Evolutionary conservation across 2,797 vertebrate species (phyloP).

Genomic region (Sternarchorhynchus goeldii): DNA sequence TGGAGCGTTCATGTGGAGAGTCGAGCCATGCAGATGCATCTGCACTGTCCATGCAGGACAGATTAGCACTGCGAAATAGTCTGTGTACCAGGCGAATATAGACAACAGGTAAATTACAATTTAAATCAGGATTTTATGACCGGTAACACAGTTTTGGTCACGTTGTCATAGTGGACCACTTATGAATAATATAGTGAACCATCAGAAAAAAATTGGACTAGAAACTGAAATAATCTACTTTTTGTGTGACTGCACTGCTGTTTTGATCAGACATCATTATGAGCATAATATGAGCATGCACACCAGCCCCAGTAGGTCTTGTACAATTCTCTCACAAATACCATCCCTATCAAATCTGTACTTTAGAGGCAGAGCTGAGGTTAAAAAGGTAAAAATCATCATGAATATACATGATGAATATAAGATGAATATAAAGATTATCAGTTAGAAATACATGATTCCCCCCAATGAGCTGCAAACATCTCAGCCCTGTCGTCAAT

Average conservation of each 20-base stretch:
- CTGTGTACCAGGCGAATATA: neutral
- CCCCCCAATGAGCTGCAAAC: neutral
- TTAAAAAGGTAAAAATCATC: neutral
- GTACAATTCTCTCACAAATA: neutral
- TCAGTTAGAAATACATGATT: neutral
- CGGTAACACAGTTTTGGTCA: conserved; percentile 18
- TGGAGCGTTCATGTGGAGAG: too few relatives aligned
- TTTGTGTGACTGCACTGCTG: conserved; percentile 59
- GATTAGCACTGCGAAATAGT: neutral
- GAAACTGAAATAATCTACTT: conserved; percentile 63
- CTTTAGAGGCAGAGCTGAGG: conserved; percentile 19
- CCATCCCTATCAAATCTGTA: neutral
- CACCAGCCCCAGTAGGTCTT: conserved; percentile 15
- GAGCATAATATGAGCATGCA: conserved; percentile 27
- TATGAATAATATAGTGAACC: conserved; percentile 24
- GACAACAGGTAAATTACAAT: neutral
- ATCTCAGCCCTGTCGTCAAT: neutral
- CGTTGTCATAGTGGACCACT: neutral
- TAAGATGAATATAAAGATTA: conserved; percentile 13
- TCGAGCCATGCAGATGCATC: too few relatives aligned
- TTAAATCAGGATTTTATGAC: neutral
- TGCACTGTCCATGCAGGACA: too few relatives aligned
- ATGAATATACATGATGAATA: neutral
- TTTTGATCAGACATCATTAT: conserved; percentile 56
- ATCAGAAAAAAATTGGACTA: conserved; percentile 53